Conservation (phyloP, 2,888 invertebrate genomes). For the Geophilus truncorum region DNA sequence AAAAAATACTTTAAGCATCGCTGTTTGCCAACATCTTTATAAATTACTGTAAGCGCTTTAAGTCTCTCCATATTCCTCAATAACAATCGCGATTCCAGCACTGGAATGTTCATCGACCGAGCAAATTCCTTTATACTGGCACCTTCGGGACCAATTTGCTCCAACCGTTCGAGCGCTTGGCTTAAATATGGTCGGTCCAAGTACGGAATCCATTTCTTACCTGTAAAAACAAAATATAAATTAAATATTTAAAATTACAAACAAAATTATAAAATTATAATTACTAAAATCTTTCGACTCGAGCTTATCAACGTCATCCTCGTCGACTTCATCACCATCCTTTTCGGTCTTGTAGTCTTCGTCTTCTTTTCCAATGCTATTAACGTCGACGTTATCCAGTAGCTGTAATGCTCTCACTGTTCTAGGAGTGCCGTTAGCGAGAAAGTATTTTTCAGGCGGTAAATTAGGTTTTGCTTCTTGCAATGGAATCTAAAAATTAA, state of each 20-base stretch:
- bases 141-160: constrained; percentile 42
- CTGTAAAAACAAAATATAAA: neutral
- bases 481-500: constrained; percentile 1
- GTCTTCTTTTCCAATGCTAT: neutral
- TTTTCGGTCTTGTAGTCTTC: too few relatives aligned
- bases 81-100: constrained; percentile 39
- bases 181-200: constrained; percentile 39
- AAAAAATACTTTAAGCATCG: constrained; percentile 37
- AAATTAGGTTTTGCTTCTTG: constrained; percentile 3
- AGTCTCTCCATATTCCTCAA: constrained; percentile 36
- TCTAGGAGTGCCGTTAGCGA: neutral
- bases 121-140: constrained; percentile 41
- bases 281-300: neutral
- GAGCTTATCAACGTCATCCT: neutral
- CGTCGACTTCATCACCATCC: constrained; percentile 8
- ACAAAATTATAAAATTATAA: neutral
- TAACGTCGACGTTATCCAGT: neutral
- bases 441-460: neutral
- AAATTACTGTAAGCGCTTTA: constrained; percentile 37
- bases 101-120: constrained; percentile 38
- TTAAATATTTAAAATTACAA: neutral
- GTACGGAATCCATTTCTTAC: neutral
- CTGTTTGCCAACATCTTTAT: constrained; percentile 40
- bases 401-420: neutral
- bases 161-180: constrained; percentile 41